Conservation (phyloP, 2,888 invertebrate genomes). For the Magallana nippona region DNA sequence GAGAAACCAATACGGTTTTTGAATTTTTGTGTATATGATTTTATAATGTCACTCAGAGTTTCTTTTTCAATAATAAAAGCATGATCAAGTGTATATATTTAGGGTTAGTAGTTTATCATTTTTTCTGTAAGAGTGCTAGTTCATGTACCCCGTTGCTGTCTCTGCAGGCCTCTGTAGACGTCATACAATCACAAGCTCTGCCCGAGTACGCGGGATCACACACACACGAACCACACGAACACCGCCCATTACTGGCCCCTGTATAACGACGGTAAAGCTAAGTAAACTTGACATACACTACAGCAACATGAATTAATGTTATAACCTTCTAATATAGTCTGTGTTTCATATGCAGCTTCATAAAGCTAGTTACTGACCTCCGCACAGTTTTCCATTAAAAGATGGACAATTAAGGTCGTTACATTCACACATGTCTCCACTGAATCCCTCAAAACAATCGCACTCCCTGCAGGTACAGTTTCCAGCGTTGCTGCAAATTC, state of each 20-base stretch:
- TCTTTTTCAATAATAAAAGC: no score
- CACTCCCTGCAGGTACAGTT: conserved; percentile 62
- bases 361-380: conserved; percentile 55
- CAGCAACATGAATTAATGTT: no score
- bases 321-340: no score
- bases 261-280: neutral
- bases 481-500: conserved; percentile 56
- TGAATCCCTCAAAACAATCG: conserved; percentile 52
- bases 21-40: no score
- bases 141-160: conserved; percentile 56
- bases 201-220: conserved; percentile 60
- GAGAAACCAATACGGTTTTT: no score
- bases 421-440: conserved; percentile 62
- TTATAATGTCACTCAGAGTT: no score
- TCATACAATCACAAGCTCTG: conserved; percentile 58
- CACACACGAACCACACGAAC: conserved; percentile 59
- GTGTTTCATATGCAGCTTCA: no score
- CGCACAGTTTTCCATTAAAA: conserved; percentile 48
- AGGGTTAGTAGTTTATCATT: no score
- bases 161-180: conserved; percentile 46
- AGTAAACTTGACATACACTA: no score
- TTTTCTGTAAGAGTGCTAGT: no score
- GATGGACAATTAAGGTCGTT: conserved; percentile 52
- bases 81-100: no score
- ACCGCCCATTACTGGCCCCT: conserved; percentile 52